Conservation (phyloP, 2,888 invertebrate species). For the Lepidonotus clava region DNA sequence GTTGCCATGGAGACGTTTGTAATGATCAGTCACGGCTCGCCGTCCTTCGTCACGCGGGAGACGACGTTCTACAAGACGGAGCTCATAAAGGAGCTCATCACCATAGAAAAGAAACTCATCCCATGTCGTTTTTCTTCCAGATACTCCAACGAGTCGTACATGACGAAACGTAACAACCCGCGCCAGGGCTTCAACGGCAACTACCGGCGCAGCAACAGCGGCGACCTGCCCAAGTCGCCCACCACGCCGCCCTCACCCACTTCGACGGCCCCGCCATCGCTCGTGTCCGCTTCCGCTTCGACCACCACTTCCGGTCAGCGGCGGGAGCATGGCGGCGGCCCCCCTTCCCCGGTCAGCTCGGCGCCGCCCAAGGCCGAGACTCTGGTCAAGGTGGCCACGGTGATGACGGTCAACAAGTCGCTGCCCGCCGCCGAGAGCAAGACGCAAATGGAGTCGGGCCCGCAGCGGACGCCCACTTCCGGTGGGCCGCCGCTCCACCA, state of each 20-base stretch:
- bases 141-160: constrained; percentile 57
- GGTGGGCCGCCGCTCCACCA: background rate
- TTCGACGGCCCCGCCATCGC: background rate
- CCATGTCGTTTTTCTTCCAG: constrained; percentile 34
- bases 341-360: background rate
- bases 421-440: constrained; percentile 23
- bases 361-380: constrained; percentile 34
- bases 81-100: background rate
- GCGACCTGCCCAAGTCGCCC: background rate
- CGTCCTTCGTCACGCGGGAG: background rate
- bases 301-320: background rate
- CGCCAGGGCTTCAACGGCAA: constrained; percentile 58
- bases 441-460: background rate
- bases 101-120: no score
- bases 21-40: background rate
- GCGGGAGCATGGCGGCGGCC: background rate
- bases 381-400: constrained; percentile 32
- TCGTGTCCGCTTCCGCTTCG: background rate
- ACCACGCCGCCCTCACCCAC: background rate
- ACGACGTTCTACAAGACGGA: background rate
- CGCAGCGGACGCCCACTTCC: background rate
- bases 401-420: constrained; percentile 7
- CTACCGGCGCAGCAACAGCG: constrained; percentile 51
- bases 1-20: constrained; percentile 1
- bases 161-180: constrained; percentile 26